Evolutionary conservation across 2,113 vertebrate genomes (phyloP), one percentile per base, ranked within the genome.

Genomic region (Numida meleagris): DNA sequence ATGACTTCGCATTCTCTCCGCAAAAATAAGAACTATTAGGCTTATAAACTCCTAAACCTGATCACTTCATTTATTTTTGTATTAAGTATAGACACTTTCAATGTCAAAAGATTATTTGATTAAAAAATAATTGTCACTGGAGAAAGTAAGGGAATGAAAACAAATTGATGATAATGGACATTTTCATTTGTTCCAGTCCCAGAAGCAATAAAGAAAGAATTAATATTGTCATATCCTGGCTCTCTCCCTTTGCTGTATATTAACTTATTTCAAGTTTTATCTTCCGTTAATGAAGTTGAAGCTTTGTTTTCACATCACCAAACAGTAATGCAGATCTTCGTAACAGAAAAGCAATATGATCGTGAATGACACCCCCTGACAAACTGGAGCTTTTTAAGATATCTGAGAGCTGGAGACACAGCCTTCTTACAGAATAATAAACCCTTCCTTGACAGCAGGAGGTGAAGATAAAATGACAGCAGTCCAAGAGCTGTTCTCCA

Each of bases 201-300:
- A 88, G 58, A 93, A 86, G 48, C 25, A 94, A 78, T 88, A 68
- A 61, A 73, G n/a, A 67, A 75, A 42, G 6, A 90, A 77, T 74
- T 91, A 83, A 82, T 84, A 80, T 82, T 82, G 48, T 9, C 0
- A 0, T 8, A 6, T 50, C 75, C 66, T 72, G 38, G 17, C 16
- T 82, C 66, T 78, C 53, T 84, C 45, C 40, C 27, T 93, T 80
- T 67, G 23, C 8, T 68, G 48, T 79, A 43, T 63, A 75, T 82
- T 81, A 95, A 79, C 40, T 79, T 12, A 10, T 61, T 97, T 94
- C 48, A 76, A 4, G n/a, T 59, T 76, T n/a, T n/a, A n/a, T n/a
- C n/a, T n/a, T n/a, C n/a, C 45, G 70, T 94, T 92, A 89, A 88
- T 79, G 53, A 86, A 78, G 17, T 36, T 80, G 48, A 90, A 78